Percentiles rank a stretch among this genome's conserved stretches.
Evolutionary conservation across 2,888 invertebrate genomes (phyloP).

Genomic region (Celastrina argiolus): DNA sequence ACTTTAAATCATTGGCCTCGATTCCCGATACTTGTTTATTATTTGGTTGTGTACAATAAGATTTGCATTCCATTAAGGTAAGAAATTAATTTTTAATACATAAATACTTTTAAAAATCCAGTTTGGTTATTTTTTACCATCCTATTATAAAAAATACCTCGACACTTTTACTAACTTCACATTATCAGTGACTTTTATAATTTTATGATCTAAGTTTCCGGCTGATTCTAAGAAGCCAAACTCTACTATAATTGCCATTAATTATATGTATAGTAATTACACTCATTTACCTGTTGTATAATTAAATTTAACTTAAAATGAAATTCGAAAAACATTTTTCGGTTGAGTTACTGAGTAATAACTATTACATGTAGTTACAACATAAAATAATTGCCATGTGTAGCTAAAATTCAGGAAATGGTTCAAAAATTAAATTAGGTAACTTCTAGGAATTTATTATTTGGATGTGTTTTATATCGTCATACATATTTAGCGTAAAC

Average conservation of each 20-base stretch:
- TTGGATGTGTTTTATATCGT: neutral
- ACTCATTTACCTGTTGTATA: neutral
- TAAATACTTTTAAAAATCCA: neutral
- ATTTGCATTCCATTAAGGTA: neutral
- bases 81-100: neutral
- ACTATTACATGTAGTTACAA: no score
- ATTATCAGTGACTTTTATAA: no score
- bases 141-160: no score
- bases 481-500: no score
- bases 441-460: neutral
- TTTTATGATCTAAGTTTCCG: no score
- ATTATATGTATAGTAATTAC: neutral
- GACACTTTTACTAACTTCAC: no score
- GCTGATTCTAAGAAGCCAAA: neutral
- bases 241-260: neutral
- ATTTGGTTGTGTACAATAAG: neutral
- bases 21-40: neutral
- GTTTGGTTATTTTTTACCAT: neutral
- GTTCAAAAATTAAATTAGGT: neutral
- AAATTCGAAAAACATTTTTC: no score
- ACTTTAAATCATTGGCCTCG: no score
- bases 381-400: no score
- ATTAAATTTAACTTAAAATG: neutral
- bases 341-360: no score
- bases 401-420: no score